phyloP scores from a whole-genome alignment of 2,888 invertebrate genomes.

The Limnephilus lunatus region DNA sequence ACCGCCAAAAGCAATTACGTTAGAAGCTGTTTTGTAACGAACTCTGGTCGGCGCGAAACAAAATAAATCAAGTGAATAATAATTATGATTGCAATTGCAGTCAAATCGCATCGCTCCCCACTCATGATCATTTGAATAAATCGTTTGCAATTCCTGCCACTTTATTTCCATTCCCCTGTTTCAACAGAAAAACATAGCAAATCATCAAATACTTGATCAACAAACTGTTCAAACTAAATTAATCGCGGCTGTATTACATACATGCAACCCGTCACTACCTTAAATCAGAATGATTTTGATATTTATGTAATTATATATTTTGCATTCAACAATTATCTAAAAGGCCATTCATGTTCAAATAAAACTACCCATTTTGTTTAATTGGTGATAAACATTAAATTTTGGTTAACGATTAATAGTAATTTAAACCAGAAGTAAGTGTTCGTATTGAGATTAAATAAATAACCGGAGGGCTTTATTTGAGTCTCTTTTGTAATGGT shows the following conservation, averaged over 20 bases:
- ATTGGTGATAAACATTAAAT: background rate
- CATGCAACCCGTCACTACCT: background rate
- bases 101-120: constrained; percentile 23
- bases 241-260: background rate
- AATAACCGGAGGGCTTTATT: too few species aligned
- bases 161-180: constrained; percentile 6
- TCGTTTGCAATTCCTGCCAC: background rate
- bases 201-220: background rate
- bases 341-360: background rate
- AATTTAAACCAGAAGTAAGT: too few species aligned
- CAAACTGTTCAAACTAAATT: background rate
- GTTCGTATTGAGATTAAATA: too few species aligned
- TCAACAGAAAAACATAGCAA: background rate
- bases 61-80: constrained; percentile 53
- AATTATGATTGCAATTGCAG: constrained; percentile 51
- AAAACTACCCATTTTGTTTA: background rate
- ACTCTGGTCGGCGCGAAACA: constrained; percentile 23
- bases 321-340: background rate
- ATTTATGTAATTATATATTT: background rate
- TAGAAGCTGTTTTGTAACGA: constrained; percentile 51
- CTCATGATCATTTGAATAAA: constrained; percentile 45
- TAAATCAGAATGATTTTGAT: background rate
- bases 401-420: background rate
- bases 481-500: too few species aligned
- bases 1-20: constrained; percentile 65